phyloP scores from a whole-genome alignment of 2,113 vertebrate species.

The Miniopterus natalensis region DNA sequence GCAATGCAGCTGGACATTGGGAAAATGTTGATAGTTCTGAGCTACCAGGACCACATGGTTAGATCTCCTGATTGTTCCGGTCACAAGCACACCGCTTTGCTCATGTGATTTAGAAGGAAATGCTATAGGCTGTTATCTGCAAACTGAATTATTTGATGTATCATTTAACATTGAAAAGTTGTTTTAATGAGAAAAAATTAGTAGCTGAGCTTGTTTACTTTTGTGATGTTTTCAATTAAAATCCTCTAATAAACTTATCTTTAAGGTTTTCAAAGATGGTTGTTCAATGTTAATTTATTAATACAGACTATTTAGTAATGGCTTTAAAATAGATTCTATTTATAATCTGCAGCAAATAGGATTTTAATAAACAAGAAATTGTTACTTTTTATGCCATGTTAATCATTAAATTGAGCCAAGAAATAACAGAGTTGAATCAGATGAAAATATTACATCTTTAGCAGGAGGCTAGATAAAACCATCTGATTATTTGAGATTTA shows the following conservation, averaged over 20 bases:
- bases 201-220: conserved; percentile 46
- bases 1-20: not conserved
- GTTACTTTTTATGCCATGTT: conserved; percentile 64
- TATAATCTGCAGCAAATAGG: conserved; percentile 61
- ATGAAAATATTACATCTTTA: conserved; percentile 84
- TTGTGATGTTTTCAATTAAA: conserved; percentile 56
- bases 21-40: not conserved
- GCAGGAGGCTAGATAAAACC: conserved; percentile 80
- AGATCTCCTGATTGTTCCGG: not conserved
- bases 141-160: not conserved
- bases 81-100: not conserved
- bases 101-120: not conserved
- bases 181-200: conserved; percentile 54
- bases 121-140: not conserved
- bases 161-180: conserved; percentile 39
- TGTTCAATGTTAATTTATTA: conserved; percentile 68
- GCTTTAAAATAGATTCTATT: conserved; percentile 62
- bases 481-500: conserved; percentile 82
- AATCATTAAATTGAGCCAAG: conserved; percentile 79
- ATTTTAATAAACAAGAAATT: conserved; percentile 78
- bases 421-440: conserved; percentile 76
- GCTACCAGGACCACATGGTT: not conserved
- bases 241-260: conserved; percentile 32
- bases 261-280: conserved; percentile 51
- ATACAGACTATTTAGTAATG: conserved; percentile 61